Evolutionary conservation across 2,797 vertebrate genomes (phyloP).

Genomic region (Columba guinea): DNA sequence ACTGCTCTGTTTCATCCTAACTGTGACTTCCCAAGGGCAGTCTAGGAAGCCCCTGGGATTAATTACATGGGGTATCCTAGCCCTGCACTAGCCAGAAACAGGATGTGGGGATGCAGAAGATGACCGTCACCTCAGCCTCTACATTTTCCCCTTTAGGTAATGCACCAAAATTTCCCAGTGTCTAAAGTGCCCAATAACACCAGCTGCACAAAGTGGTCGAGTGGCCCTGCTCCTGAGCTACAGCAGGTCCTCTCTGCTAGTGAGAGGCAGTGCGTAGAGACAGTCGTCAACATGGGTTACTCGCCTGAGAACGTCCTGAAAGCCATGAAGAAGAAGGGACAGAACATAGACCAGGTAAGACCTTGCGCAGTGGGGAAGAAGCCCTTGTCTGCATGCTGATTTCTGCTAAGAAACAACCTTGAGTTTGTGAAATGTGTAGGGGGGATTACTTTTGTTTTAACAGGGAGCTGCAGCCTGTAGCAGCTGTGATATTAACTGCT

Average conservation of each 20-base stretch:
- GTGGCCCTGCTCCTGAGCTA: slow-evolving; percentile 24
- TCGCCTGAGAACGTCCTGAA: slow-evolving; percentile 90
- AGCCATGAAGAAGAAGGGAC: slow-evolving; percentile 96
- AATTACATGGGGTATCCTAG: not conserved
- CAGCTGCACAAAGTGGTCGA: not conserved
- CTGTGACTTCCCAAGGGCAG: not conserved
- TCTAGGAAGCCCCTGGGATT: not conserved
- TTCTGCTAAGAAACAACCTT: not conserved
- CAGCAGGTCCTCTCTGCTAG: slow-evolving; percentile 86
- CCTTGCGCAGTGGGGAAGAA: not conserved
- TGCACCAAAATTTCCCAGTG: slow-evolving; percentile 66
- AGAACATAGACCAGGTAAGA: slow-evolving; percentile 94
- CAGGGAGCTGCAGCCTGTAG: not conserved
- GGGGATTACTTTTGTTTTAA: not conserved
- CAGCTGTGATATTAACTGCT: not conserved
- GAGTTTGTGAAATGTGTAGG: not conserved
- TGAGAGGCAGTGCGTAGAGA: slow-evolving; percentile 91
- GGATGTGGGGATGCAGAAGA: not conserved
- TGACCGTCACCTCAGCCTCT: not conserved
- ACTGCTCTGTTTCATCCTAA: not conserved
- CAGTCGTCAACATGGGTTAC: slow-evolving; percentile 94
- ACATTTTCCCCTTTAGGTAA: slow-evolving; percentile 57
- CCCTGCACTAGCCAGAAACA: not conserved
- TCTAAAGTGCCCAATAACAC: slow-evolving; percentile 78
- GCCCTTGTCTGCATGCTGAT: not conserved